Conservation (phyloP, 2,797 vertebrate species). For the Spea hammondii region DNA sequence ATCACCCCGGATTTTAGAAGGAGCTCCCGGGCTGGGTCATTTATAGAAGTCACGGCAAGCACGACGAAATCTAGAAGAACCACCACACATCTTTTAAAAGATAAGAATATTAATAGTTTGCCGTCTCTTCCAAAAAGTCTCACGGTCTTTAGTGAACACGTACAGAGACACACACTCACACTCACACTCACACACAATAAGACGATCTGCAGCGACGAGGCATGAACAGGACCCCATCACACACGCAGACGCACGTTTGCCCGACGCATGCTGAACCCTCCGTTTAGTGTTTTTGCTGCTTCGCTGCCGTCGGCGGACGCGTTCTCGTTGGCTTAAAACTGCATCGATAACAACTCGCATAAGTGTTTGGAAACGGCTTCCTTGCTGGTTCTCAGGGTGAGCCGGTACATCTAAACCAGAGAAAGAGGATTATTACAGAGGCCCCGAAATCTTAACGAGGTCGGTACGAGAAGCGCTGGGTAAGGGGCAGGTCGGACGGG, state of each 20-base stretch:
- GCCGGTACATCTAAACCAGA: slow-evolving; percentile 81
- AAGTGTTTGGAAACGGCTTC: slow-evolving; percentile 83
- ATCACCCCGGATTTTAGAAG: background rate
- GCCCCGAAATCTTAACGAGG: too few relatives aligned
- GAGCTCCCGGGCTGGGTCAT: slow-evolving; percentile 19
- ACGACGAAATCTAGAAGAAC: slow-evolving; percentile 47
- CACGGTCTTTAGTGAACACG: slow-evolving; percentile 32
- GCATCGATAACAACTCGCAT: slow-evolving; percentile 85
- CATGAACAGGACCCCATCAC: background rate
- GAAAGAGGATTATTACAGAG: background rate
- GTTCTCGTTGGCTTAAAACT: slow-evolving; percentile 74
- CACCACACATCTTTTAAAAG: slow-evolving; percentile 42
- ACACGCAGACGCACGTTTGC: slow-evolving; percentile 40
- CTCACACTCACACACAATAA: slow-evolving; percentile 36
- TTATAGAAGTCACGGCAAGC: slow-evolving; percentile 42
- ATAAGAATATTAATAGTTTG: slow-evolving; percentile 47
- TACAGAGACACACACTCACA: slow-evolving; percentile 12
- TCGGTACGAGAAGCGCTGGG: too few relatives aligned
- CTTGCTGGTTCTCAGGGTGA: slow-evolving; percentile 91
- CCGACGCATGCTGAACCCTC: slow-evolving; percentile 38
- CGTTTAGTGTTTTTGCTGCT: slow-evolving; percentile 47
- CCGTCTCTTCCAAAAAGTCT: slow-evolving; percentile 23
- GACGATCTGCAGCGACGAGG: slow-evolving; percentile 24
- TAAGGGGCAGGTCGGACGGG: too few relatives aligned
- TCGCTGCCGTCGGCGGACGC: slow-evolving; percentile 47